A percentile compares a stretch with the other conserved stretches of the same genome.
Conservation (phyloP, 2,113 vertebrate genomes). For the Tyrannus savana region DNA sequence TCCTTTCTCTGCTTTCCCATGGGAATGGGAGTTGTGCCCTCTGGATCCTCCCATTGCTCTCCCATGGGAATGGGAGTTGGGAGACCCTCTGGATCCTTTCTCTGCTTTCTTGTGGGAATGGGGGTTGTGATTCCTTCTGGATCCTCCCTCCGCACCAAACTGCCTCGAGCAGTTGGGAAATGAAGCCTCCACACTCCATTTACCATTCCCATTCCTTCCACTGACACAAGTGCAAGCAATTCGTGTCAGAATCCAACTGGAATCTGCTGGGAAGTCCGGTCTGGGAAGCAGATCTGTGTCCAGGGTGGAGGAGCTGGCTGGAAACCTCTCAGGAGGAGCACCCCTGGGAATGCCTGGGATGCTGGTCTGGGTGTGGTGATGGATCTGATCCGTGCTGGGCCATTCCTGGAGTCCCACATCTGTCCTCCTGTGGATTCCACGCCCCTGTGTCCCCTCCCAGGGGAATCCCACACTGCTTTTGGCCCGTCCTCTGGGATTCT, state of each 20-base stretch:
- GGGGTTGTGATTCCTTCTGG: not conserved
- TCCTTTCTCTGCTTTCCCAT: not conserved
- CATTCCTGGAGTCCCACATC: not conserved
- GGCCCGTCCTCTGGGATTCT: not conserved
- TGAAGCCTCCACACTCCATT: not conserved
- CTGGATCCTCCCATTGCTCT: not conserved
- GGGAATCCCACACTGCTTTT: accelerated
- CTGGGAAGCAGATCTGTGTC: not conserved
- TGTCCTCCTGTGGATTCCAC: not conserved
- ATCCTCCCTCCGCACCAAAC: not conserved
- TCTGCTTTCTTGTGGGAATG: not conserved
- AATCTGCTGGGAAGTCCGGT: not conserved
- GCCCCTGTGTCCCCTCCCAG: not conserved
- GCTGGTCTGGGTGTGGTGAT: not conserved
- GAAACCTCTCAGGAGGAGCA: not conserved
- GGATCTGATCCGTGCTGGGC: not conserved
- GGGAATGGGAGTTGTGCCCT: not conserved
- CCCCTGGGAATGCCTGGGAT: not conserved
- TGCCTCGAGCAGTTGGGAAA: not conserved
- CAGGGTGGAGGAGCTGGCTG: not conserved
- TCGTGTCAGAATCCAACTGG: not conserved
- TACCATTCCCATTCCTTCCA: not conserved
- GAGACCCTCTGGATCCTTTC: not conserved
- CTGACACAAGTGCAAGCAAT: not conserved
- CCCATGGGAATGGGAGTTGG: not conserved